A percentile compares a stretch with the other conserved stretches of the same genome.
Conservation (phyloP, 2,888 invertebrate species). For the Merodon equestris region DNA sequence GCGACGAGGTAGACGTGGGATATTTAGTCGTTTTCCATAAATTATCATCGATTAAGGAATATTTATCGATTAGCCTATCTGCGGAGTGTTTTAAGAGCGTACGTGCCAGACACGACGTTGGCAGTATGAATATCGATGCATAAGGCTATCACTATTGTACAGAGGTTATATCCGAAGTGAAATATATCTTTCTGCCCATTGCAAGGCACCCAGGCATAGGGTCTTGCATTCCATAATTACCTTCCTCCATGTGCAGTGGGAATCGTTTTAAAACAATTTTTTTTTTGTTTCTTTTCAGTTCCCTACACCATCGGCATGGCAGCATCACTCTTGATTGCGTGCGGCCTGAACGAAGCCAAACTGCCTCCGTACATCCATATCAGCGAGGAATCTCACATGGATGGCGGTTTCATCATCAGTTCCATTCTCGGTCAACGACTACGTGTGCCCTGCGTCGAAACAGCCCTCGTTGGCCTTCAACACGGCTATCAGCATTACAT, state of each 20-base stretch:
- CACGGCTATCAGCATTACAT: constrained; percentile 87
- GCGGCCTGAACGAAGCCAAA: constrained; percentile 83
- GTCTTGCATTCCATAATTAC: neutral
- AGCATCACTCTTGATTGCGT: constrained; percentile 82
- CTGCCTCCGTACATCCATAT: constrained; percentile 82
- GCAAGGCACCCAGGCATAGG: too few species aligned
- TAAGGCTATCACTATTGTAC: neutral
- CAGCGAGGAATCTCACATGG: constrained; percentile 85
- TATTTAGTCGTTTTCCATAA: constrained; percentile 2
- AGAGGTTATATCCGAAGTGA: too few species aligned
- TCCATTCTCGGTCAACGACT: constrained; percentile 83
- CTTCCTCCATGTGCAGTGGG: too few species aligned
- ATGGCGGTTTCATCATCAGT: constrained; percentile 86
- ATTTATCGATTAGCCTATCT: neutral
- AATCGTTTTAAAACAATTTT: neutral
- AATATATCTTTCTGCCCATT: too few species aligned
- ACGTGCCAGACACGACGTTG: neutral
- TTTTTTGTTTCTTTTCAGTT: constrained; percentile 27
- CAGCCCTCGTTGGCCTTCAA: constrained; percentile 84
- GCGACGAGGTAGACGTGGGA: neutral
- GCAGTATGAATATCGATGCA: neutral
- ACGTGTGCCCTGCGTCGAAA: constrained; percentile 81
- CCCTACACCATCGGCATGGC: constrained; percentile 79
- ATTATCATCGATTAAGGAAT: constrained; percentile 6
- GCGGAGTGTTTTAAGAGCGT: neutral